A percentile compares a stretch with the other conserved stretches of the same genome.
Conservation (phyloP, 2,113 vertebrate species). For the Sorex fumeus region DNA sequence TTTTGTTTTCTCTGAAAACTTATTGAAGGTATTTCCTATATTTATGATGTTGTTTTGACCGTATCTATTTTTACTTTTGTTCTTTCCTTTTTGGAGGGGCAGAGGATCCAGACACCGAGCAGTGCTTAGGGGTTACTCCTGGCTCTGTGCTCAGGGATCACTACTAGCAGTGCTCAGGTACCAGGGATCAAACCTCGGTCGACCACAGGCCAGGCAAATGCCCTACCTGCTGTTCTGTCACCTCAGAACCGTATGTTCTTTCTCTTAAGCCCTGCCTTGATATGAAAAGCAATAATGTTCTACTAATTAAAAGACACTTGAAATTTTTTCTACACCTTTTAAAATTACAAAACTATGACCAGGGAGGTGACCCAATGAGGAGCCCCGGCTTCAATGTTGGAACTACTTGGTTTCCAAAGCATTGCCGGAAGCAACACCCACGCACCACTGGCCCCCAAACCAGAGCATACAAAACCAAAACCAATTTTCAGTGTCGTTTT, state of each 20-base stretch:
- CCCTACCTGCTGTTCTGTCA: no score
- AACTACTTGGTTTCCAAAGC: no score
- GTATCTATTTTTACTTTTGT: constrained; percentile 4
- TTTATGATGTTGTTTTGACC: constrained; percentile 37
- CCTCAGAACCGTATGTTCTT: background rate
- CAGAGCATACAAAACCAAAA: no score
- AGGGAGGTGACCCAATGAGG: background rate
- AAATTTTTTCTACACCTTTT: constrained; percentile 49
- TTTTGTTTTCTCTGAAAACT: constrained; percentile 30
- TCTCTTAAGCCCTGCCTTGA: constrained; percentile 31
- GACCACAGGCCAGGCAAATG: no score
- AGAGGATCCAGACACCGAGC: no score
- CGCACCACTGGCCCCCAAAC: no score
- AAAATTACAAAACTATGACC: background rate
- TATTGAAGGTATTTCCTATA: background rate
- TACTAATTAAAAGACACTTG: constrained; percentile 46
- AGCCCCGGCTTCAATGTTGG: no score
- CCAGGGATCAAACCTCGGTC: no score
- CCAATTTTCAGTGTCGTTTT: background rate
- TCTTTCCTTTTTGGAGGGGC: background rate
- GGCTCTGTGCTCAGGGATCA: no score
- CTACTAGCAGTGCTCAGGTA: no score
- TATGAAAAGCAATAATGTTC: constrained; percentile 24
- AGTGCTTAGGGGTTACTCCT: no score
- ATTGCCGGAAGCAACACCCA: no score